A percentile compares a stretch with the other conserved stretches of the same genome.
Conservation (phyloP, 2,888 invertebrate genomes). For the Drosophila antonietae region DNA sequence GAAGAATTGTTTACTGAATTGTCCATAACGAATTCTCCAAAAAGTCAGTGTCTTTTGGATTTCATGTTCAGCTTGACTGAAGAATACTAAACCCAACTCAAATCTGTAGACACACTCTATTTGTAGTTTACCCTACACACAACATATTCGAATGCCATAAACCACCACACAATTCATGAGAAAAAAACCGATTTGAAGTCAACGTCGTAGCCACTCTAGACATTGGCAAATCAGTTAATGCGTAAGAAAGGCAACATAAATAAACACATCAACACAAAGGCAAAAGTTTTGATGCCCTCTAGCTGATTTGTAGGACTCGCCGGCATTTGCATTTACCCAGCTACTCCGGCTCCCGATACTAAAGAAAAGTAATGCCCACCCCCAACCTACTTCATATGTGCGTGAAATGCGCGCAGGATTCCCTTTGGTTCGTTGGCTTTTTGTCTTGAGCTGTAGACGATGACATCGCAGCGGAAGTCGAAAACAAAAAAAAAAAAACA, state of each 20-base stretch:
- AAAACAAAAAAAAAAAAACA: constrained; percentile 54
- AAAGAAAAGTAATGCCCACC: constrained; percentile 19
- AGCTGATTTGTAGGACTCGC: constrained; percentile 31
- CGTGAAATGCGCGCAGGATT: constrained; percentile 25
- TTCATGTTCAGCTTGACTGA: too few species aligned
- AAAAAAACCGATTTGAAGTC: constrained; percentile 19
- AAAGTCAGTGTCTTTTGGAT: too few species aligned
- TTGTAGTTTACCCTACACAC: background rate
- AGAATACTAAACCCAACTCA: too few species aligned
- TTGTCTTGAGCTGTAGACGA: constrained; percentile 40
- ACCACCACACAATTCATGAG: constrained; percentile 2
- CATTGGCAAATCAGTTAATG: constrained; percentile 58
- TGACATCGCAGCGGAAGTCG: constrained; percentile 55
- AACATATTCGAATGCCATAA: background rate
- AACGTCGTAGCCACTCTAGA: background rate
- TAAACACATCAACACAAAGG: constrained; percentile 77
- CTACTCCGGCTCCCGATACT: constrained; percentile 17
- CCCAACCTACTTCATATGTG: constrained; percentile 35
- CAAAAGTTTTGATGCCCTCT: constrained; percentile 60
- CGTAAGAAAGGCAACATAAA: constrained; percentile 59
- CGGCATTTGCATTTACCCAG: constrained; percentile 18
- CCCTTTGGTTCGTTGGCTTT: constrained; percentile 38
- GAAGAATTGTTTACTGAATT: too few species aligned
- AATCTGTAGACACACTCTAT: background rate
- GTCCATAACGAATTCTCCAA: too few species aligned